These are phyloP conservation scores for Pseudomugil gertrudae DNA, from an alignment of 2,797 vertebrate species.

Conservation along the genomic window DNA sequence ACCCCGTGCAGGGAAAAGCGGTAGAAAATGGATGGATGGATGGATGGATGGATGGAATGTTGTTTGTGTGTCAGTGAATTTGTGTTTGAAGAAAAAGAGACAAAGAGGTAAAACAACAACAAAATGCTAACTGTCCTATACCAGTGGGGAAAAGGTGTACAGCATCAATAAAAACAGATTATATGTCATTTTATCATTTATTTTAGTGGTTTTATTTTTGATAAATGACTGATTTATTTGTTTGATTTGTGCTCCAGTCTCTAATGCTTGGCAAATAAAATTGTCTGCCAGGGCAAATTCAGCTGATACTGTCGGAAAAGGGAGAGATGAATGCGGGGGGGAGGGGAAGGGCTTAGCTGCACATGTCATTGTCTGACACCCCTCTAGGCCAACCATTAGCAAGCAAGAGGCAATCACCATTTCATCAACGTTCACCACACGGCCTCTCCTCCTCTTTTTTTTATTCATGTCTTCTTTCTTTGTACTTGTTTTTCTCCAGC, in stretches of 20 bases:
- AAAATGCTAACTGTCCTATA: background rate
- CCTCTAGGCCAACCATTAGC: slow-evolving; percentile 80
- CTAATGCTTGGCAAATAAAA: slow-evolving; percentile 19
- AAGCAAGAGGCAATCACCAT: slow-evolving; percentile 81
- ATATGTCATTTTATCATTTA: slow-evolving; percentile 6
- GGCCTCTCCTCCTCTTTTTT: slow-evolving; percentile 46
- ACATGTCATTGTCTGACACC: slow-evolving; percentile 67
- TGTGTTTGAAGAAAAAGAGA: background rate
- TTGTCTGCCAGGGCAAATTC: slow-evolving; percentile 36
- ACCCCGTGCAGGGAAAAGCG: no score
- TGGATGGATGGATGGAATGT: no score
- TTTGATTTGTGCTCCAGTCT: slow-evolving; percentile 42
- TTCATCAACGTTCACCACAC: slow-evolving; percentile 75
- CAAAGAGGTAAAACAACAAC: background rate
- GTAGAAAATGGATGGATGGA: no score
- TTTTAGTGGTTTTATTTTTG: slow-evolving; percentile 44
- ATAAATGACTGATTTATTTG: slow-evolving; percentile 27
- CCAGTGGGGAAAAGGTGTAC: background rate
- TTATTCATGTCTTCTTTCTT: slow-evolving; percentile 62
- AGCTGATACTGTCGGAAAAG: slow-evolving; percentile 35
- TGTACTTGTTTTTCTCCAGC: slow-evolving; percentile 54
- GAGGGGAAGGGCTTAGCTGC: slow-evolving; percentile 61
- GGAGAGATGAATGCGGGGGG: slow-evolving; percentile 49
- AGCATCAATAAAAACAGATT: slow-evolving; percentile 15
- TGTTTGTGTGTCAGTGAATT: no score